phyloP scores from a whole-genome alignment of 2,113 vertebrate genomes.

The Xerus inauris region DNA sequence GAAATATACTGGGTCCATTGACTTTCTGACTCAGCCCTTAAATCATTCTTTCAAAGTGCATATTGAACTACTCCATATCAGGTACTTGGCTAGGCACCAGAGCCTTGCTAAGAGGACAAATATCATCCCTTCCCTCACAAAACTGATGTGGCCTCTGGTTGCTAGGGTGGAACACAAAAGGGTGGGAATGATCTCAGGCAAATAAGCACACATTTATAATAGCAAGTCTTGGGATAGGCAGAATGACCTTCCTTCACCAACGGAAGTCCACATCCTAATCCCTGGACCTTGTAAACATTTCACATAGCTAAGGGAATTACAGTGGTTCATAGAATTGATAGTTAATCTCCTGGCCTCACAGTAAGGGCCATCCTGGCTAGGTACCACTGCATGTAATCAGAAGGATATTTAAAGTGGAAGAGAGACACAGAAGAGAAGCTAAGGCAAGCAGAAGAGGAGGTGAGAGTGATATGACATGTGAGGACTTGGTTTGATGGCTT shows the following conservation, averaged over 20 bases:
- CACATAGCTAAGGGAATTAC: background rate
- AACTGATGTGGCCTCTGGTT: background rate
- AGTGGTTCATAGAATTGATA: background rate
- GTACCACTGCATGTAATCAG: too few relatives aligned
- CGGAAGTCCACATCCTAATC: background rate
- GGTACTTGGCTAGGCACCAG: background rate
- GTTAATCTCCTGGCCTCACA: background rate
- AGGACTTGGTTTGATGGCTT: background rate
- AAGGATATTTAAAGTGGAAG: background rate
- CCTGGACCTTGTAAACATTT: background rate
- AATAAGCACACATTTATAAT: background rate
- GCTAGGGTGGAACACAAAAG: accelerated
- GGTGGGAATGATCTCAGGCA: background rate
- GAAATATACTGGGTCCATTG: background rate
- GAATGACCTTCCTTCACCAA: background rate
- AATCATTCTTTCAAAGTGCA: background rate
- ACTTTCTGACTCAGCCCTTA: background rate
- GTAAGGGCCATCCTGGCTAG: background rate
- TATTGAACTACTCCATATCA: background rate
- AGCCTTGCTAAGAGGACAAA: background rate
- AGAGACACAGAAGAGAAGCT: background rate
- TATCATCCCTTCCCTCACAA: background rate
- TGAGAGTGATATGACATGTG: background rate
- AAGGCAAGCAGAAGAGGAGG: background rate
- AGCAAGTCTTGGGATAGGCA: background rate